Base-by-base conservation (phyloP, 2,113 vertebrate genomes). In the Platichthys flesus region DNA sequence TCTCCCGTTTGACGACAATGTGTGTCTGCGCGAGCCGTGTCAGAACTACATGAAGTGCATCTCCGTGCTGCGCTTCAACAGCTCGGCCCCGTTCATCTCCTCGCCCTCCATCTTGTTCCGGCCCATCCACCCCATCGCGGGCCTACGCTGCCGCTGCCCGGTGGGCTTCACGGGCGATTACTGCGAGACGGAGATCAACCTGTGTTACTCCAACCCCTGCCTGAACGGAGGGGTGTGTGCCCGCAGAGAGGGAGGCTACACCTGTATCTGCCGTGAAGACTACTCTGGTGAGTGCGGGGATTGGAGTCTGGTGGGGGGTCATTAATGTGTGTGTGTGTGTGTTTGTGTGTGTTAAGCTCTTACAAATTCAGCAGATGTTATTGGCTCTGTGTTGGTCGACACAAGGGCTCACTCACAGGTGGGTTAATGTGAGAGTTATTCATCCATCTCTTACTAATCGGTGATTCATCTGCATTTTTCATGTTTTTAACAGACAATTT, bases 1-100 rank as follows among this genome's bases (percentile, higher is more conserved):
- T 55, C 94, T 99, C 67, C 98, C 98, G 0, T 99, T 99, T 0
- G 98, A 99, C 0, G 98, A 99, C 93, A 99, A 99, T 1, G 97
- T 99, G 70, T 99, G 98, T 83, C 92, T 99, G 82, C 95, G 98
- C 0, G 98, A 99, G 87, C 98, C 98, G 14, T 99, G 98, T 60
- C 96, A 99, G 92, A 99, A 99, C 94, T 99, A 99, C 94, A 99
- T 99, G 98, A 99, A 99, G 88, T 99, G 98, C 85, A 97, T 99
- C 92, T 99, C 97, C 0, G 98, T 99, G 75, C 95, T 99, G 71
- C 97, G 96, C 86, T 99, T 99, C 0, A 97, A 99, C 87, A 99
- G 97, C 85, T 99, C 98, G 0, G 97, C 97, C 6, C 97, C 98
- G 51, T 99, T 99, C 92, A 96, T 99, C 16, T 94, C 97, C 62